These are phyloP conservation scores for Ornithoptera priamus DNA, from an alignment of 2,888 invertebrate species.

Conservation along the genomic window DNA sequence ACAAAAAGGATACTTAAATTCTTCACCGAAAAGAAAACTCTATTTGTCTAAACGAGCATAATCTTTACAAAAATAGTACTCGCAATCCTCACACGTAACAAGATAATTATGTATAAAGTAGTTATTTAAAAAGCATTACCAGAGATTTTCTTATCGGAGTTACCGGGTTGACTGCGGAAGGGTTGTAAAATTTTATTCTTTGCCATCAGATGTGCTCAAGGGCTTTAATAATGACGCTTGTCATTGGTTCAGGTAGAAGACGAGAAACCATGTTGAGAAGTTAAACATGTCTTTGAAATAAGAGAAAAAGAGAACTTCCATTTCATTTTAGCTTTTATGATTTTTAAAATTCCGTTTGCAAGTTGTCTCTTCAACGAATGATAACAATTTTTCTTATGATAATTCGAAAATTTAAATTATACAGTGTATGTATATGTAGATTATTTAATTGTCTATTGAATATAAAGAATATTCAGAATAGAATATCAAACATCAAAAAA, in stretches of 20 bases:
- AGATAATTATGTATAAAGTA: slow-evolving; percentile 18
- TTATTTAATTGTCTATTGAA: no score
- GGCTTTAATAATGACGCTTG: slow-evolving; percentile 9
- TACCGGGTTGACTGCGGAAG: slow-evolving; percentile 9
- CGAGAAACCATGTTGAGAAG: slow-evolving; percentile 2
- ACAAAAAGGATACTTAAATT: not conserved
- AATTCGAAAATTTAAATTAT: no score
- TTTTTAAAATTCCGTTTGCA: no score
- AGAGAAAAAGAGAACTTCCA: not conserved
- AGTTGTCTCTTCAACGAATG: no score
- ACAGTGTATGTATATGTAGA: no score
- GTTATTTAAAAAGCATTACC: slow-evolving; percentile 19
- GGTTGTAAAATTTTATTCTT: slow-evolving; percentile 21
- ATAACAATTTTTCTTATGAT: no score
- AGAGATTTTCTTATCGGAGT: slow-evolving; percentile 11
- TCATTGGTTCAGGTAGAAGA: slow-evolving; percentile 33
- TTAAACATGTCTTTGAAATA: not conserved
- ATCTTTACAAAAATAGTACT: slow-evolving; percentile 4
- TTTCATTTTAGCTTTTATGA: no score
- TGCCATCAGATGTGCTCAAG: slow-evolving; percentile 8
- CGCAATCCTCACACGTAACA: slow-evolving; percentile 16
- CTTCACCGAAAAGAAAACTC: not conserved
- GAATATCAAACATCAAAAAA: no score
- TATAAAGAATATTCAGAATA: no score
- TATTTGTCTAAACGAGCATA: not conserved